Conservation (phyloP, 2,888 invertebrate genomes). For the Amiota minor region DNA sequence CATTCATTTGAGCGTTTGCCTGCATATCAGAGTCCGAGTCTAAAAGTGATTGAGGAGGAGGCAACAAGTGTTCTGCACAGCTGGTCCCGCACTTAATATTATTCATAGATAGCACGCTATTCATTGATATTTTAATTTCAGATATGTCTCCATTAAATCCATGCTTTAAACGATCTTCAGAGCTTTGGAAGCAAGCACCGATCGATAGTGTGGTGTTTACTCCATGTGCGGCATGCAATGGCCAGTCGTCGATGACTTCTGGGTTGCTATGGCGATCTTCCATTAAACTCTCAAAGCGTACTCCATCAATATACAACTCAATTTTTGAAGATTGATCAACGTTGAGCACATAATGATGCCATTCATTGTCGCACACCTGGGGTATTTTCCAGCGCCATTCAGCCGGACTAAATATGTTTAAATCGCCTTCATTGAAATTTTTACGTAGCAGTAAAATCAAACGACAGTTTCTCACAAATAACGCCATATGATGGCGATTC, state of each 20-base stretch:
- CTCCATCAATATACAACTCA: conserved; percentile 91
- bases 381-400: conserved; percentile 99
- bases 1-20: conserved; percentile 79
- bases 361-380: conserved; percentile 96
- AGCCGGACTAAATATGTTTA: conserved; percentile 96
- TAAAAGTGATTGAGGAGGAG: conserved; percentile 81
- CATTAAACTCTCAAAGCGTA: conserved; percentile 71
- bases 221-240: conserved; percentile 94
- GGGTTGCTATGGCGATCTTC: conserved; percentile 83
- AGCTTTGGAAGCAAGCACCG: conserved; percentile 99
- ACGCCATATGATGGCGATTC: conserved; percentile 98
- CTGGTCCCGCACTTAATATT: conserved; percentile 71
- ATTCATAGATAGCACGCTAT: conserved; percentile 58
- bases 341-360: conserved; percentile 98
- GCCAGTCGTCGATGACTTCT: conserved; percentile 99
- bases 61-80: conserved; percentile 71
- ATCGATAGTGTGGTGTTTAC: conserved; percentile 94
- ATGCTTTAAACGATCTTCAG: conserved; percentile 92
- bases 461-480: conserved; percentile 97
- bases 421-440: conserved; percentile 93
- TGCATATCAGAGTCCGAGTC: conserved; percentile 86
- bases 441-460: conserved; percentile 91
- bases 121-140: conserved; percentile 69
- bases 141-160: conserved; percentile 73
- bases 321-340: conserved; percentile 87